Percentiles rank a stretch among this genome's conserved stretches.
Evolutionary conservation across 2,797 vertebrate species (phyloP).

Genomic region (Peromyscus aztecus): DNA sequence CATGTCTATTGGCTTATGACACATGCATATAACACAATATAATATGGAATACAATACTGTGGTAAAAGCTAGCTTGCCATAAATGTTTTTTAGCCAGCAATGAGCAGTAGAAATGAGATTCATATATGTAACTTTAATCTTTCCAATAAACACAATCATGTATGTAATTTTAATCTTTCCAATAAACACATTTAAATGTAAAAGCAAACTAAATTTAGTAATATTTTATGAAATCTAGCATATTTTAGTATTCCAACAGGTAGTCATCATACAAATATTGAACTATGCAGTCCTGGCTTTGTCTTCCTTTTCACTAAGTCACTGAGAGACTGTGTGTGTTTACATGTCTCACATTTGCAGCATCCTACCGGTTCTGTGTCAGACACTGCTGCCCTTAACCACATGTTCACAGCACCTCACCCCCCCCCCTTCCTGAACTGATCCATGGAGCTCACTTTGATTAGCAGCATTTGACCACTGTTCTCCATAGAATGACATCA

Average conservation of each 20-base stretch:
- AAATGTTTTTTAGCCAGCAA: slow-evolving; percentile 5
- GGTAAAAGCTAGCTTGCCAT: not conserved
- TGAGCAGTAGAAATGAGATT: not conserved
- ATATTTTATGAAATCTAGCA: not conserved
- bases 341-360: not conserved
- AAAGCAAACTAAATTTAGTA: slow-evolving; percentile 52
- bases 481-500: not conserved
- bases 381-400: not conserved
- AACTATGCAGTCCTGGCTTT: not conserved
- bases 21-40: slow-evolving; percentile 44
- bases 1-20: not conserved
- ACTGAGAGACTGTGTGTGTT: not conserved
- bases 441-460: not conserved
- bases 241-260: not conserved
- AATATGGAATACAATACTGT: not conserved
- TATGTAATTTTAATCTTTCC: slow-evolving; percentile 26
- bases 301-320: not conserved
- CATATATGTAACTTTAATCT: slow-evolving; percentile 3
- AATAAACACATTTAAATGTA: slow-evolving; percentile 14
- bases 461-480: not conserved
- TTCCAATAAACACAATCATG: not conserved
- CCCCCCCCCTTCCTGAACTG: not conserved
- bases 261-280: not conserved
- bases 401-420: not conserved
- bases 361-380: not conserved